Conservation (phyloP, 2,113 vertebrate species). For the Chascanopsetta lugubris region DNA sequence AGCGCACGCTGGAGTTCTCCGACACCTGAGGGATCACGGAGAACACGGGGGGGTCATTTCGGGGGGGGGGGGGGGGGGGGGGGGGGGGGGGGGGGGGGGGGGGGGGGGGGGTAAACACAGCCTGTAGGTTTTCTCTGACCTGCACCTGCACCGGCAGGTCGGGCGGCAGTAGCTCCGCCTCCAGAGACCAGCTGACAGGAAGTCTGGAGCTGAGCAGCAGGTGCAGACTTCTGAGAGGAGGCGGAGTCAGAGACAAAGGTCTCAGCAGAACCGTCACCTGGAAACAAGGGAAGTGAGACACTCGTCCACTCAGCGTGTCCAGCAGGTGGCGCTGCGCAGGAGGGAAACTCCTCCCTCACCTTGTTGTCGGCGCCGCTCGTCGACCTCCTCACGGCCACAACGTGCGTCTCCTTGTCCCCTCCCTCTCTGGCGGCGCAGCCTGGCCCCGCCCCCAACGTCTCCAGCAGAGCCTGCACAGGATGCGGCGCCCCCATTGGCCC, state of each 20-base stretch:
- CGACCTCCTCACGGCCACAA: conserved; percentile 67
- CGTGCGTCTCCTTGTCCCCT: conserved; percentile 78
- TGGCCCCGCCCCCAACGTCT: conserved; percentile 70
- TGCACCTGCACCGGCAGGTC: conserved; percentile 69
- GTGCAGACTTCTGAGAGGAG: conserved; percentile 54
- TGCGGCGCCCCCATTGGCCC: conserved; percentile 59
- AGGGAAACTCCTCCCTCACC: too few relatives aligned
- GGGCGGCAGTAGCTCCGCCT: conserved; percentile 63
- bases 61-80: not conserved
- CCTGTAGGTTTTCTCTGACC: too few relatives aligned
- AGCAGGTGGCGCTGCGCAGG: too few relatives aligned
- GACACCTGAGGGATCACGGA: conserved; percentile 58
- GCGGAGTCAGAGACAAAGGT: conserved; percentile 50
- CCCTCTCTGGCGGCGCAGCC: conserved; percentile 78
- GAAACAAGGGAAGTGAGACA: not conserved
- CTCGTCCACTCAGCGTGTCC: not conserved
- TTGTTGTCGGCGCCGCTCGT: conserved; percentile 49
- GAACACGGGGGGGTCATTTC: not conserved
- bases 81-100: too few relatives aligned
- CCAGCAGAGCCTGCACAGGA: conserved; percentile 78
- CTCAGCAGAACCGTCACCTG: conserved; percentile 78
- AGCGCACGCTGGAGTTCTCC: conserved; percentile 65
- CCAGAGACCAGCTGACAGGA: conserved; percentile 71
- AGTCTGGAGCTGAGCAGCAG: conserved; percentile 78
- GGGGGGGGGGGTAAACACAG: too few relatives aligned